Percentiles rank a stretch among this genome's conserved stretches.
Evolutionary conservation across 2,113 vertebrate genomes (phyloP).

Genomic region (Pipra filicauda): DNA sequence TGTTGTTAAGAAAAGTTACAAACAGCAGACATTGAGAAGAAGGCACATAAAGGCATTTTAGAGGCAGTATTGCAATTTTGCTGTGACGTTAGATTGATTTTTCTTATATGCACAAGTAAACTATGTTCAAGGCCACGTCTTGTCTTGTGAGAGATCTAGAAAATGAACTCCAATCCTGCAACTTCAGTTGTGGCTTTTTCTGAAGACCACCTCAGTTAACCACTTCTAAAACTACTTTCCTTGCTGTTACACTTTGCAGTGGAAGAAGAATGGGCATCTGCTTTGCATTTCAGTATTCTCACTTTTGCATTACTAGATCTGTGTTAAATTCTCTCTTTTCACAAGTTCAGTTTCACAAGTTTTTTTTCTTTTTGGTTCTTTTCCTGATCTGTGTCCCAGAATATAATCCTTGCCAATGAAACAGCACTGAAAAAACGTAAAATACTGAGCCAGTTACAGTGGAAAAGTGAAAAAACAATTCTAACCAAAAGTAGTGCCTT

Average conservation of each 20-base stretch:
- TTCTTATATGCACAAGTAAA: neutral
- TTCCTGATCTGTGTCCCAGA: neutral
- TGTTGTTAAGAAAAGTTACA: neutral
- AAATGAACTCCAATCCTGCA: neutral
- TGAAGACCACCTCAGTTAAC: neutral
- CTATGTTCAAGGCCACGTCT: neutral
- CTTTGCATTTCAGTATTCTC: neutral
- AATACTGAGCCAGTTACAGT: neutral
- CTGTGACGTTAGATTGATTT: neutral
- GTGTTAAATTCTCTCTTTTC: slow-evolving; percentile 22
- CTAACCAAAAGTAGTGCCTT: neutral
- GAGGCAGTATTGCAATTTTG: neutral
- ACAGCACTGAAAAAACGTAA: neutral
- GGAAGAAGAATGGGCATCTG: neutral
- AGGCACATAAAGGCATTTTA: neutral
- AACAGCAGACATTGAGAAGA: neutral
- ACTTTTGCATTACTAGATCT: neutral
- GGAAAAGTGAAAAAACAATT: neutral
- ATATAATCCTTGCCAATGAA: slow-evolving; percentile 19
- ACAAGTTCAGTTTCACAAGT: slow-evolving; percentile 33
- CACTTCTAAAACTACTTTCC: neutral
- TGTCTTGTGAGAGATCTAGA: neutral
- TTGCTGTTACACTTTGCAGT: neutral
- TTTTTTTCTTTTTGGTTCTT: neutral
- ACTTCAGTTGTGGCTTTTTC: neutral